phyloP scores from a whole-genome alignment of 2,888 invertebrate species.

The Nephrotoma flavescens region DNA sequence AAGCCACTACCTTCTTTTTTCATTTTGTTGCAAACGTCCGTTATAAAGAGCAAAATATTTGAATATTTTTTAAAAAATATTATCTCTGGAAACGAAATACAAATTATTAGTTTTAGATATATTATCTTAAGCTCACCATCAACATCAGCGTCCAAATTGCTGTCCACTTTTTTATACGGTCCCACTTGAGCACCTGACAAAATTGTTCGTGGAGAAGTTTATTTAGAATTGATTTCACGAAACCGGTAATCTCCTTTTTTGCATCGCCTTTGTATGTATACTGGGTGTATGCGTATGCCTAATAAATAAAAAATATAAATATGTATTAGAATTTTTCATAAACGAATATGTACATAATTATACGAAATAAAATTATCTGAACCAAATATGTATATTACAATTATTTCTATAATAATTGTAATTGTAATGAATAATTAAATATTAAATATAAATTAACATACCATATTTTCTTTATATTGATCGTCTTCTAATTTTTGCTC shows the following conservation, averaged over 20 bases:
- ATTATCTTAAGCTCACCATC: neutral
- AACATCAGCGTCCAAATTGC: neutral
- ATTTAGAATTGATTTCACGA: neutral
- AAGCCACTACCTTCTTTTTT: neutral
- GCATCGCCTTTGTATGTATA: neutral
- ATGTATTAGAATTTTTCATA: neutral
- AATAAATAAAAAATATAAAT: neutral
- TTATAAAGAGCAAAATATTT: neutral
- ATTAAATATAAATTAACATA: too few species aligned
- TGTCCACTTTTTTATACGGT: neutral
- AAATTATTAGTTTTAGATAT: neutral
- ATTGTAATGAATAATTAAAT: too few species aligned
- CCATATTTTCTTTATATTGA: too few species aligned
- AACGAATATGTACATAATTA: neutral
- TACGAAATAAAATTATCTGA: too few species aligned
- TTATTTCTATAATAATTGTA: too few species aligned
- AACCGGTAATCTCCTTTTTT: neutral
- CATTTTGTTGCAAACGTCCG: neutral
- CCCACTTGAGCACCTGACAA: neutral
- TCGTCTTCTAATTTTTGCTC: too few species aligned
- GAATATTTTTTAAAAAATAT: neutral
- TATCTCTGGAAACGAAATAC: neutral
- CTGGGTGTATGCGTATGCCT: neutral
- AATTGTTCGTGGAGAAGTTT: neutral
- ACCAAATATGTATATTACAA: too few species aligned